Evolutionary conservation across 1,140 invertebrate species (phyloP).

Genomic region (Aphaenogaster floridana): DNA sequence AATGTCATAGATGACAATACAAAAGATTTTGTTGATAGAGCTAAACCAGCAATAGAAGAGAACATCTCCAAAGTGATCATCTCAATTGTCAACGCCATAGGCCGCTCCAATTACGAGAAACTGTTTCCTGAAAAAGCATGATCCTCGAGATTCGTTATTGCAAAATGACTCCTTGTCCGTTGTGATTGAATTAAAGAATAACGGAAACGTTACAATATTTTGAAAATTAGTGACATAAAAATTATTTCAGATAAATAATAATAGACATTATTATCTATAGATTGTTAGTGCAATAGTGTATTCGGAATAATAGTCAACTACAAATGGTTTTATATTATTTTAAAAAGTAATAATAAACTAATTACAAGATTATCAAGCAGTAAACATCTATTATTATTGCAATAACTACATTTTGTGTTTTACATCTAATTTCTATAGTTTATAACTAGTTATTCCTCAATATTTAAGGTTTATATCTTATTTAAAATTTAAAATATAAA

Average conservation of each 20-base stretch:
- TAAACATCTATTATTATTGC: too few species aligned
- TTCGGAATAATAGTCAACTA: too few species aligned
- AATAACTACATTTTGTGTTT: too few species aligned
- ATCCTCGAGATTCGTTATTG: background rate
- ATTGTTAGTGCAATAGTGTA: too few species aligned
- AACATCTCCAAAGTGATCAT: background rate
- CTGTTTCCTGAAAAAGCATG: background rate
- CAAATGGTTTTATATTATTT: too few species aligned
- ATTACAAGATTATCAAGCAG: too few species aligned
- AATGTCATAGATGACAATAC: constrained; percentile 58
- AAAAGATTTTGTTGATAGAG: background rate
- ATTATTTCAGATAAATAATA: background rate
- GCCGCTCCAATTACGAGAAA: background rate
- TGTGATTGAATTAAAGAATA: background rate
- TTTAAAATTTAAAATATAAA: too few species aligned
- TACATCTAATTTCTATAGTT: too few species aligned
- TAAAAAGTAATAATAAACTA: too few species aligned
- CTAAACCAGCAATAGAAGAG: background rate
- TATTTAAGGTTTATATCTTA: too few species aligned
- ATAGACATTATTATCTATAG: too few species aligned
- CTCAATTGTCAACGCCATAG: background rate
- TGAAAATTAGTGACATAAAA: background rate
- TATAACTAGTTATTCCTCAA: too few species aligned
- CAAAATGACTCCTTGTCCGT: background rate
- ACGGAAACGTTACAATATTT: background rate